Base-by-base conservation (phyloP, 2,113 vertebrate species). In the Noturus placidus region DNA sequence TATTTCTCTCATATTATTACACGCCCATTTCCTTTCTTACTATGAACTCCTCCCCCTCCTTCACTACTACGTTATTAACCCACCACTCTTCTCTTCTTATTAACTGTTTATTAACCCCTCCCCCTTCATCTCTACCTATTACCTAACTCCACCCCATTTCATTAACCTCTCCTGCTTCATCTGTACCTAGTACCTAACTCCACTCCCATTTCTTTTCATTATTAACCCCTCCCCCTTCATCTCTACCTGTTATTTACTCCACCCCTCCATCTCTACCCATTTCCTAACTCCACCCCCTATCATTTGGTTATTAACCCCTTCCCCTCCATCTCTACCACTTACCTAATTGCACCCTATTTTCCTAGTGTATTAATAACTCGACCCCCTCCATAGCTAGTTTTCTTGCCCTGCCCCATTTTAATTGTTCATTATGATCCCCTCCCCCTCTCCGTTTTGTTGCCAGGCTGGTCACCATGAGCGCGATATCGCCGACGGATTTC, bases 401-500 rank as follows among this genome's bases (percentile, higher is more conserved):
- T 61, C 7, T 61, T 9, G 7, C 22, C 59, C 22, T 19, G 4
- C 19, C 4, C 56, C 13, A 6, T 57, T 57, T 57, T 5, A 15
- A 57, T 57, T 19, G 17, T 57, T 56, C 15, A 56, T 54, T 54
- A 54, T 42, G 38, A 42, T 42, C 38, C 38, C 25, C 35, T 54
- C n/a, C n/a, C n/a, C 30, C 70, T 74, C 0, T 30, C 77, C 72
- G 2, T 85, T 35, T 77, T 27, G 54, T 59, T 84, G 89, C 17
- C 91, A 91, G 90, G 87, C 63, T 54, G 80, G 79, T 74, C 83
- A 94, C 93, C 96, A 98, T 98, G 97, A 97, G 96, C 92, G 96
- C 97, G 90, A 95, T 97, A 90, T 98, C 97, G 1, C 97, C 97
- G 35, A 98, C 97, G 1, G 97, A 98, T 94, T 98, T 96, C 25